phyloP scores from a whole-genome alignment of 2,888 invertebrate species.

The Cremastinae sp. region DNA sequence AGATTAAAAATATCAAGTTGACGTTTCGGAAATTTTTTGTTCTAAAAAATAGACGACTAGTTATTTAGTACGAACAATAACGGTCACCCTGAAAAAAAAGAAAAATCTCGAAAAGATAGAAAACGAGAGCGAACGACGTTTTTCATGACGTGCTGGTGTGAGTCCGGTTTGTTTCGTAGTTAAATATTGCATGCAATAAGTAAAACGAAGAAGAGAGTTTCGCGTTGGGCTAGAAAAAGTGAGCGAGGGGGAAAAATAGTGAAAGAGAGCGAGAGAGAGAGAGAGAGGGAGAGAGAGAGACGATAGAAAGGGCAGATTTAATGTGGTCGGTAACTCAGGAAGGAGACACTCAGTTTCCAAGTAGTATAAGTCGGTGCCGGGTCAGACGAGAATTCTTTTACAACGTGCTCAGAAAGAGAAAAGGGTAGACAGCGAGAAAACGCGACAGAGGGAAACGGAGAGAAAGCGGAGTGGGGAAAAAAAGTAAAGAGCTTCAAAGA shows the following conservation, averaged over 20 bases:
- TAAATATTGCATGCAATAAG: too few relatives aligned
- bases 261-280: constrained; percentile 25
- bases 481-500: constrained; percentile 19
- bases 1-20: too few relatives aligned
- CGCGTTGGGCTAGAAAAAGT: background rate
- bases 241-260: constrained; percentile 22
- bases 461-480: constrained; percentile 11
- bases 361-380: constrained; percentile 11
- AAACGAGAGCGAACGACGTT: too few relatives aligned
- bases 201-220: background rate
- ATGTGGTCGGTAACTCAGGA: constrained; percentile 41
- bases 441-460: constrained; percentile 3
- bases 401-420: background rate
- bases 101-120: too few relatives aligned
- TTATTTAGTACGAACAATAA: too few relatives aligned
- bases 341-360: constrained; percentile 36
- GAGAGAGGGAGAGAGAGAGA: constrained; percentile 18
- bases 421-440: background rate
- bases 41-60: too few relatives aligned
- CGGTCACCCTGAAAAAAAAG: too few relatives aligned
- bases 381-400: constrained; percentile 21
- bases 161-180: too few relatives aligned
- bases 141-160: too few relatives aligned
- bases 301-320: constrained; percentile 1
- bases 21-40: too few relatives aligned